A percentile compares a stretch with the other conserved stretches of the same genome.
Conservation (phyloP, 2,888 invertebrate genomes). For the Hermaeophaga mercurialis region DNA sequence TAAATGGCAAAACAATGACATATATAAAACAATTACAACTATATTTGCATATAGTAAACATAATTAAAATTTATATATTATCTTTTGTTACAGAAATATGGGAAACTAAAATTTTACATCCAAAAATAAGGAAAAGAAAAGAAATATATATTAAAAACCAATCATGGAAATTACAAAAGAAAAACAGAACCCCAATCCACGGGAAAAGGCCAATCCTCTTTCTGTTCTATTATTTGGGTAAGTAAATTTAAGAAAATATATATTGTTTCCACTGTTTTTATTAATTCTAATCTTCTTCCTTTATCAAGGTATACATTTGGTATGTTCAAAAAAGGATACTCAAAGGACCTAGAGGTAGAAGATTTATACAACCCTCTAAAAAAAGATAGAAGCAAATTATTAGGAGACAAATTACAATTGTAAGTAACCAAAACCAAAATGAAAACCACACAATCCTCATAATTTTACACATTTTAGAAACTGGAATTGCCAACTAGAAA, state of each 20-base stretch:
- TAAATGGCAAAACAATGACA: no score
- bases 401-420: constrained; percentile 15
- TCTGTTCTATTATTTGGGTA: constrained; percentile 60
- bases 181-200: constrained; percentile 59
- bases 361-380: constrained; percentile 14
- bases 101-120: background rate
- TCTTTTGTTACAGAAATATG: constrained; percentile 1
- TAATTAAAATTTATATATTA: background rate
- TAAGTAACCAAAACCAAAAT: no score
- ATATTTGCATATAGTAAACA: no score
- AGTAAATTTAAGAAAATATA: constrained; percentile 47
- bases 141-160: no score
- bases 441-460: no score
- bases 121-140: background rate
- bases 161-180: constrained; percentile 59
- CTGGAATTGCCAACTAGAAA: constrained; percentile 68
- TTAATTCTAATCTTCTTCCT: no score
- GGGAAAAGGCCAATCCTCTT: constrained; percentile 57
- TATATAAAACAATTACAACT: no score
- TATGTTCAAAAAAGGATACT: constrained; percentile 12
- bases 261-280: no score
- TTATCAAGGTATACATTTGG: constrained; percentile 2
- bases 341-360: constrained; percentile 7
- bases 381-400: constrained; percentile 10
- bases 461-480: constrained; percentile 60